A percentile compares a stretch with the other conserved stretches of the same genome.
phyloP scores from a whole-genome alignment of 2,113 vertebrate genomes.

The Rhynchomys soricoides region DNA sequence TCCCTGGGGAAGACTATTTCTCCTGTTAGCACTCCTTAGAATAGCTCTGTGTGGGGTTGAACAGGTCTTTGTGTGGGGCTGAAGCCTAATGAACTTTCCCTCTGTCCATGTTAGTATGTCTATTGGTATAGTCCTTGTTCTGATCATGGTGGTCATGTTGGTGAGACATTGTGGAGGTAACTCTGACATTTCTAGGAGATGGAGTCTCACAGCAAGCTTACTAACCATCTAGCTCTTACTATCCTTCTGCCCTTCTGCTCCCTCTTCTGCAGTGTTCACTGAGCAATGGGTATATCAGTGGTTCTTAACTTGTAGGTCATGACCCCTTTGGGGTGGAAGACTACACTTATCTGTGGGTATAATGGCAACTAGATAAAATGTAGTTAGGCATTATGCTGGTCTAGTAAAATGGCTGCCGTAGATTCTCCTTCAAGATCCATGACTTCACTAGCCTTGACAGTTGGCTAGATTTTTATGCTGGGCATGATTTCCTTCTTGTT shows the following conservation, averaged over 20 bases:
- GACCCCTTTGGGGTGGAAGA: neutral
- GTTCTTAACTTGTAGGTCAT: neutral
- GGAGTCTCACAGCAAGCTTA: neutral
- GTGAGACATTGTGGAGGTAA: neutral
- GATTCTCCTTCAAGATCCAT: neutral
- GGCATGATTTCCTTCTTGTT: neutral
- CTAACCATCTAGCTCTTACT: neutral
- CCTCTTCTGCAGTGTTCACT: neutral
- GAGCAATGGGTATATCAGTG: neutral
- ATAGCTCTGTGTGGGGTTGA: neutral
- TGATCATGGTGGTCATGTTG: neutral
- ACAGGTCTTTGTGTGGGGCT: neutral
- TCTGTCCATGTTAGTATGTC: neutral
- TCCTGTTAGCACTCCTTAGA: neutral
- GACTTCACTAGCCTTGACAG: neutral
- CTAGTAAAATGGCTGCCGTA: neutral
- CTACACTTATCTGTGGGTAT: neutral
- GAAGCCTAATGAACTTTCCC: neutral
- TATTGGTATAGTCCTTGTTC: neutral
- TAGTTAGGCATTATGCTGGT: neutral
- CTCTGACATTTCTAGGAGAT: neutral
- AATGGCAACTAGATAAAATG: neutral
- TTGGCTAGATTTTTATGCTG: neutral
- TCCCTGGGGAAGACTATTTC: neutral
- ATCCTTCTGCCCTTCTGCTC: neutral